These are phyloP conservation scores for Propithecus coquereli DNA, from an alignment of 2,113 vertebrate species.

Conservation along the genomic window DNA sequence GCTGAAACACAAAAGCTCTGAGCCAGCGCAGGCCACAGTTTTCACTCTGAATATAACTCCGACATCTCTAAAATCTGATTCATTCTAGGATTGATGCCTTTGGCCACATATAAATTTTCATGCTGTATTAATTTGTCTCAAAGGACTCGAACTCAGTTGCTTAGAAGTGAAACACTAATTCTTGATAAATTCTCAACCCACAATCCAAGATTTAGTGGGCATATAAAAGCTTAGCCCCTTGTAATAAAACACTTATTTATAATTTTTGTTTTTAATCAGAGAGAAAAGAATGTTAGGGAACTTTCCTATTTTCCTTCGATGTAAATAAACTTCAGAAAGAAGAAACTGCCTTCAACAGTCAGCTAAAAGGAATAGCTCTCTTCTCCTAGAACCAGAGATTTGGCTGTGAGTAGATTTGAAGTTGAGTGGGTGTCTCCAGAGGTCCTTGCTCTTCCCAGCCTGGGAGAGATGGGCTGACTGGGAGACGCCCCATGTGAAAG, in stretches of 20 bases:
- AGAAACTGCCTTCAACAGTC: not conserved
- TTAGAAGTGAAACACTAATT: constrained; percentile 27
- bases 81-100: not conserved
- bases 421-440: not conserved
- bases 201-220: constrained; percentile 12
- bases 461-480: not conserved
- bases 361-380: not conserved
- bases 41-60: not conserved
- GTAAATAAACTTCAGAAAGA: not conserved
- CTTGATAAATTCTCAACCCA: constrained; percentile 22
- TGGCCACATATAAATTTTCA: constrained; percentile 44
- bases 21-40: not conserved
- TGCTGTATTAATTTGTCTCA: constrained; percentile 46
- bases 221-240: not conserved
- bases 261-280: constrained; percentile 12
- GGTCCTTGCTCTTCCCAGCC: not conserved
- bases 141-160: constrained; percentile 30
- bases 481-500: not conserved
- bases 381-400: not conserved
- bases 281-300: not conserved
- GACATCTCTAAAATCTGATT: constrained; percentile 5
- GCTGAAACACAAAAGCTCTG: not conserved
- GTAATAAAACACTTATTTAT: not conserved
- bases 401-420: not conserved
- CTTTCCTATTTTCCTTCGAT: not conserved